These are phyloP conservation scores for Apeira syringaria DNA, from an alignment of 2,888 invertebrate species.

Conservation along the genomic window DNA sequence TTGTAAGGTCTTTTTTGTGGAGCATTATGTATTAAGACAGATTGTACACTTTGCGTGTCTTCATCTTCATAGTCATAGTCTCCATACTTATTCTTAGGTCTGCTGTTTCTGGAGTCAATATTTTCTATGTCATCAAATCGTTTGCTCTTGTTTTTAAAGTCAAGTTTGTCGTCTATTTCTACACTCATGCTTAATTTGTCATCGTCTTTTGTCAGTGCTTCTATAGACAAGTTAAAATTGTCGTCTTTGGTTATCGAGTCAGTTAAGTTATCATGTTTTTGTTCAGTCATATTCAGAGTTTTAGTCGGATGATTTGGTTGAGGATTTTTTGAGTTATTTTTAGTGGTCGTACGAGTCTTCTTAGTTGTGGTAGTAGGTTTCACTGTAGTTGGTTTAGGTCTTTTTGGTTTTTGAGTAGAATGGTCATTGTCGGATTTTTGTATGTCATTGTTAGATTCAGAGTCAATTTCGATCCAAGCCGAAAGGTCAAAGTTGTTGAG, in stretches of 20 bases:
- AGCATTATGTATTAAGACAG: constrained; percentile 66
- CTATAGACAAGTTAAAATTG: constrained; percentile 40
- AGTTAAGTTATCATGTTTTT: constrained; percentile 42
- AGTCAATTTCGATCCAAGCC: constrained; percentile 84
- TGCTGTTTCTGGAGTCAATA: constrained; percentile 45
- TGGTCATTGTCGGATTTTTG: constrained; percentile 54
- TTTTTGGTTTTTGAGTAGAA: constrained; percentile 47
- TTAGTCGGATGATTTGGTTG: constrained; percentile 25
- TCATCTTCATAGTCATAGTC: constrained; percentile 60
- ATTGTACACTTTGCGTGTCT: constrained; percentile 69
- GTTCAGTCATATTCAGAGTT: constrained; percentile 37
- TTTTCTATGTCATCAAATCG: constrained; percentile 51
- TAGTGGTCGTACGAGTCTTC: constrained; percentile 7
- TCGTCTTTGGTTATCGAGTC: constrained; percentile 29
- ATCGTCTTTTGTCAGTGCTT: constrained; percentile 23
- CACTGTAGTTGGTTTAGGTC: constrained; percentile 31
- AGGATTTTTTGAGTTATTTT: constrained; percentile 22
- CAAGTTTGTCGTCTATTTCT: constrained; percentile 84
- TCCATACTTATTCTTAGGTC: constrained; percentile 50
- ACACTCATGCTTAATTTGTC: constrained; percentile 43
- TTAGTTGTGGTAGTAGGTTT: constrained; percentile 43
- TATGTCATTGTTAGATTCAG: constrained; percentile 63
- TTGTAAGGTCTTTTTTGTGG: constrained; percentile 65
- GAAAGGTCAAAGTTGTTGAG: constrained; percentile 84
- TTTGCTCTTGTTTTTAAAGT: constrained; percentile 78